A percentile compares a stretch with the other conserved stretches of the same genome.
phyloP scores from a whole-genome alignment of 2,888 invertebrate genomes.

The Cataglyphis altisquamis region DNA sequence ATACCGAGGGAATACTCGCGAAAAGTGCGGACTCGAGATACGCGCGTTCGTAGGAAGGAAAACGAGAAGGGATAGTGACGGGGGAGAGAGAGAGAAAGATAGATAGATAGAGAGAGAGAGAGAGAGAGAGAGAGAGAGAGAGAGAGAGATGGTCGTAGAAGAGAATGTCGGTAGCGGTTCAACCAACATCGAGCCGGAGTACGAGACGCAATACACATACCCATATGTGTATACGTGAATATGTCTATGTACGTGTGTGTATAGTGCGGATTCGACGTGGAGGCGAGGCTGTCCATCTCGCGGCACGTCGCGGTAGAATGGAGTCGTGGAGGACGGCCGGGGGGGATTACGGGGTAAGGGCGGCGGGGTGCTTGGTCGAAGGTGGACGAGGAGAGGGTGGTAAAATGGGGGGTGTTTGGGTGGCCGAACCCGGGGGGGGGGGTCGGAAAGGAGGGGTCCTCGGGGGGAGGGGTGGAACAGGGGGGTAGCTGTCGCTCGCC shows the following conservation, averaged over 20 bases:
- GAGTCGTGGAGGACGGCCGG: constrained; percentile 79
- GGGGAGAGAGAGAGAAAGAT: background rate
- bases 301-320: constrained; percentile 81
- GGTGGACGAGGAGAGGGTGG: constrained; percentile 70
- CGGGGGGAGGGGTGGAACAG: constrained; percentile 73
- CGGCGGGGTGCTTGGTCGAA: constrained; percentile 67
- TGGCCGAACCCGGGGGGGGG: constrained; percentile 70
- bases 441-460: constrained; percentile 61
- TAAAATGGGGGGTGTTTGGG: constrained; percentile 73
- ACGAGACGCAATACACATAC: constrained; percentile 39
- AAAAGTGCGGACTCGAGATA: constrained; percentile 69
- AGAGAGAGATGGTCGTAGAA: constrained; percentile 52
- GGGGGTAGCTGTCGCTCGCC: constrained; percentile 86
- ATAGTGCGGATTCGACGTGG: constrained; percentile 72
- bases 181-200: constrained; percentile 35
- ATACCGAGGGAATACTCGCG: constrained; percentile 67
- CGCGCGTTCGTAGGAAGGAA: constrained; percentile 62
- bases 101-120: background rate
- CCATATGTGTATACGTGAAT: background rate
- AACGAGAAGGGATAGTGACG: constrained; percentile 39
- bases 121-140: constrained; percentile 8
- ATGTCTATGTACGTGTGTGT: constrained; percentile 22
- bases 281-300: constrained; percentile 81
- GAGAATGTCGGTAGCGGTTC: constrained; percentile 67
- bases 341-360: constrained; percentile 74